phyloP scores from a whole-genome alignment of 2,797 vertebrate genomes.

The Crocidura indochinensis region DNA sequence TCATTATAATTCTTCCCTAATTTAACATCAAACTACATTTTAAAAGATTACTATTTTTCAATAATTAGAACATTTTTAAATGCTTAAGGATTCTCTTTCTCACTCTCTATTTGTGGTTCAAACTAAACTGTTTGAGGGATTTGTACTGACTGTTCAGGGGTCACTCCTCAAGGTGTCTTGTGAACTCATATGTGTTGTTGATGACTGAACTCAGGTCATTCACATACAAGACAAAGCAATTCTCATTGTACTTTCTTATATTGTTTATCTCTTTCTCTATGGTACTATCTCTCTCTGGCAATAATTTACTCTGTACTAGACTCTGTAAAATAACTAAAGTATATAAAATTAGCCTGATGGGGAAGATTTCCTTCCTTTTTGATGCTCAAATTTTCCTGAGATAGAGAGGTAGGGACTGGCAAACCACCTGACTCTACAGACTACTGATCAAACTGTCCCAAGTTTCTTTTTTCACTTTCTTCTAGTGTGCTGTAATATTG shows the following conservation, averaged over 20 bases:
- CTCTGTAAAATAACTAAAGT: neutral
- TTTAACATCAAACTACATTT: constrained; percentile 11
- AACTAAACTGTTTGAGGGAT: no score
- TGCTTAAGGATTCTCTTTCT: neutral
- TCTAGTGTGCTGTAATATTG: neutral
- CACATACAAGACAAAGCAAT: no score
- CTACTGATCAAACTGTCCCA: neutral
- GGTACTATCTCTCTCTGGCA: no score
- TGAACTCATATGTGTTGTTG: no score
- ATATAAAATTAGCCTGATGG: neutral
- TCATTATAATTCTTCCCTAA: neutral
- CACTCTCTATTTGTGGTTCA: no score
- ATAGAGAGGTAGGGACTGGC: neutral
- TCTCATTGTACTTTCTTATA: no score
- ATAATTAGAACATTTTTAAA: neutral
- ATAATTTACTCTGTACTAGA: neutral
- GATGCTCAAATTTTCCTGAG: neutral
- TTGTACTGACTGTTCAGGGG: no score
- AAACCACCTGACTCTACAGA: neutral
- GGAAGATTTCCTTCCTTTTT: no score
- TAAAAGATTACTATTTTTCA: constrained; percentile 26
- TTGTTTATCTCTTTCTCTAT: no score
- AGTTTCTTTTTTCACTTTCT: neutral
- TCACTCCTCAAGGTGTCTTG: no score
- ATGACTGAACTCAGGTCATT: no score